phyloP scores from a whole-genome alignment of 2,797 vertebrate genomes.

The Serranus cabrilla region DNA sequence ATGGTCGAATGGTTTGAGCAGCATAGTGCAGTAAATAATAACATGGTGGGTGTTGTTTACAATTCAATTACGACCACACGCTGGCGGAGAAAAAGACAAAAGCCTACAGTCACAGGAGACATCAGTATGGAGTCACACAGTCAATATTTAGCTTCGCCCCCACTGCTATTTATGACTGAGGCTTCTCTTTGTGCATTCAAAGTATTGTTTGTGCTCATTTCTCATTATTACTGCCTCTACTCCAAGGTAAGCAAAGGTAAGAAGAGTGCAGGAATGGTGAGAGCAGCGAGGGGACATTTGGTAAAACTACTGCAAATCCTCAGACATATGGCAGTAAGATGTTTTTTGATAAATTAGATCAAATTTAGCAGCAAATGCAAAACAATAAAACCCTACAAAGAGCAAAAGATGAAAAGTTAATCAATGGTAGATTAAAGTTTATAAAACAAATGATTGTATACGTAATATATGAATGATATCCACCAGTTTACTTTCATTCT shows the following conservation, averaged over 20 bases:
- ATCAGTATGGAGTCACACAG: conserved; percentile 62
- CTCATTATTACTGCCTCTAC: conserved; percentile 22
- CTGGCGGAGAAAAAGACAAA: conserved; percentile 70
- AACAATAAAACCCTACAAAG: neutral
- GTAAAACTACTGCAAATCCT: neutral
- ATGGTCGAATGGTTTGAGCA: conserved; percentile 63
- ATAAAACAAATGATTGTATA: neutral
- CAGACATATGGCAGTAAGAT: neutral
- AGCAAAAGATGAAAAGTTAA: neutral
- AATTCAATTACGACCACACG: conserved; percentile 79
- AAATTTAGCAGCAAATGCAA: neutral
- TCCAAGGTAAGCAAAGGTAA: neutral
- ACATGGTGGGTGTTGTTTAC: conserved; percentile 81
- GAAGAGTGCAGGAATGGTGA: neutral
- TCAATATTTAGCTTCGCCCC: conserved; percentile 73
- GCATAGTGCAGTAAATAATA: conserved; percentile 86
- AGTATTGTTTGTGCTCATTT: conserved; percentile 59
- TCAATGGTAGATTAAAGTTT: neutral
- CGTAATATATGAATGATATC: conserved; percentile 11
- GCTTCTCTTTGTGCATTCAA: conserved; percentile 58
- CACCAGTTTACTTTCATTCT: neutral
- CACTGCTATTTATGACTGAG: conserved; percentile 63
- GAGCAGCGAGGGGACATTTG: neutral
- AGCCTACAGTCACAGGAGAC: conserved; percentile 66
- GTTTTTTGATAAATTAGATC: neutral